Base-by-base conservation (phyloP, 2,113 vertebrate genomes). In the Anarhynchus alexandrinus region DNA sequence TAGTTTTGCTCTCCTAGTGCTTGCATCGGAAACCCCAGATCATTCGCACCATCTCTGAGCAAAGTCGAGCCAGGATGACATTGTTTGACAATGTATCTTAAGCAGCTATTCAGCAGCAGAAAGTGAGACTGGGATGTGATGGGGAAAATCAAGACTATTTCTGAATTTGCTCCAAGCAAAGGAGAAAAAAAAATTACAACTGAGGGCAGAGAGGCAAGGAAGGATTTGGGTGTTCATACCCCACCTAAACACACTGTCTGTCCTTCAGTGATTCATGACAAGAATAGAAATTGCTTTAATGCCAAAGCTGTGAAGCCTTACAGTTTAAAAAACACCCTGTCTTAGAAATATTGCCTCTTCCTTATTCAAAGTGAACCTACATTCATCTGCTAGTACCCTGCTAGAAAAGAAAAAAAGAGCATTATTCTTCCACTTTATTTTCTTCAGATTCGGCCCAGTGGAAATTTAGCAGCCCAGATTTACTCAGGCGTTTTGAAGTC, bases 401-500 rank as follows among this genome's bases (percentile, higher is more conserved):
- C 40, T 85, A 84, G 36, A 58, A 43, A 52, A 67, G 26, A 26
- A 76, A 79, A 55, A 92, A 70, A 40, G 36, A 65, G 13, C 38
- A 52, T 90, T 87, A 77, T 72, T 43, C 62, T 93, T 87, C 66
- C 18, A 27, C 47, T 89, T 47, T 90, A 82, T 77, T 94, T 96
- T 93, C 72, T 90, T 92, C 93, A 90, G 58, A 83, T 80, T 91
- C 64, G 77, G 79, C 43, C 55, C 89, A 88, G 82, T 88, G 90
- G 89, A 94, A 96, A 91, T 87, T 77, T 51, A 95, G 78, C 93
- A 94, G 89, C 71, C 74, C 85, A 90, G 95, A 95, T 88, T 96
- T 93, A 94, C 84, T 96, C 58, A 65, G 74, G 84, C 93, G 0
- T 91, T 97, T 91, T 97, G 84, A 95, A 97, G 94, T 95, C 81